phyloP scores from a whole-genome alignment of 2,797 vertebrate species.

The Simalia tracyae region DNA sequence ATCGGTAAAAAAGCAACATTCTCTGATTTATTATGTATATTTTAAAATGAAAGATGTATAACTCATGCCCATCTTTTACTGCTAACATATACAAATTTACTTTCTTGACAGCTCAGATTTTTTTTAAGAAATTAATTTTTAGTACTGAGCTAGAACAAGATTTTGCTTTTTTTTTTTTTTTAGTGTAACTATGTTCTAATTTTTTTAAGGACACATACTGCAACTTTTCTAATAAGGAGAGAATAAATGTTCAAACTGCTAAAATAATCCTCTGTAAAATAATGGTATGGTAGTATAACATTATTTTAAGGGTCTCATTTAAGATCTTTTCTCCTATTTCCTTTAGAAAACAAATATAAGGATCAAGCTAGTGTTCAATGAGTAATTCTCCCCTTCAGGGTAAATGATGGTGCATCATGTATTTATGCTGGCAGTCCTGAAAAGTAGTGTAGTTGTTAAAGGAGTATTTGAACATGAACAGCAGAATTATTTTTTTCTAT shows the following conservation, averaged over 20 bases:
- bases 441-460: not conserved
- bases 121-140: not conserved
- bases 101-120: not conserved
- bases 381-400: too few species aligned
- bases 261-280: not conserved
- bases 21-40: not conserved
- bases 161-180: slow-evolving; percentile 16
- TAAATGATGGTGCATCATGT: not conserved
- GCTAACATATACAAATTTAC: not conserved
- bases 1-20: fast-evolving
- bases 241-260: slow-evolving; percentile 8
- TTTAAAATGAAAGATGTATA: not conserved
- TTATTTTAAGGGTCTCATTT: not conserved
- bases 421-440: not conserved
- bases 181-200: slow-evolving; percentile 26
- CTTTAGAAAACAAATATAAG: not conserved
- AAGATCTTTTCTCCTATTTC: not conserved
- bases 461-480: not conserved
- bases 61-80: not conserved
- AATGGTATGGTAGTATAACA: not conserved
- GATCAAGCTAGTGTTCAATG: not conserved
- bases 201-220: not conserved
- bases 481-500: not conserved
- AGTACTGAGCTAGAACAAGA: not conserved
- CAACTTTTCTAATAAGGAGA: not conserved